Percentiles rank a stretch among this genome's conserved stretches.
These are phyloP conservation scores for Caretta caretta DNA, from an alignment of 2,113 vertebrate species.

Conservation along the genomic window DNA sequence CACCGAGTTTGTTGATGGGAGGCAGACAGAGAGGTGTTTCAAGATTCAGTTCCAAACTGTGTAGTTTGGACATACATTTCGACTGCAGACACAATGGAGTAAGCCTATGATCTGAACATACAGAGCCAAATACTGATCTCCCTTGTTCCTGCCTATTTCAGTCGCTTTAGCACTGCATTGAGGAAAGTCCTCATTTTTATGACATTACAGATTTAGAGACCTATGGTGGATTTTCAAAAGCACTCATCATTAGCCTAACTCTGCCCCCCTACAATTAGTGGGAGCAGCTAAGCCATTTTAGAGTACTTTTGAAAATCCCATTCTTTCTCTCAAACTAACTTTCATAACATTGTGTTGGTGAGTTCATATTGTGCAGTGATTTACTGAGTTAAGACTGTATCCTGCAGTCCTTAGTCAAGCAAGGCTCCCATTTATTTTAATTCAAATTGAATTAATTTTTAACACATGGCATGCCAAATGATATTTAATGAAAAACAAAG, in stretches of 20 bases:
- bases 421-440: background rate
- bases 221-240: background rate
- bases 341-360: background rate
- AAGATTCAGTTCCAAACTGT: background rate
- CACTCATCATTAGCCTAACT: background rate
- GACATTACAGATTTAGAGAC: background rate
- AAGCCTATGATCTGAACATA: background rate
- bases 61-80: background rate
- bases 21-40: background rate
- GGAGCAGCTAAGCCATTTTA: background rate
- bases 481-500: background rate
- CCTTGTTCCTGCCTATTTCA: background rate
- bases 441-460: background rate
- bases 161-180: background rate
- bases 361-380: background rate
- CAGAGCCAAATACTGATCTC: background rate
- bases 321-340: background rate
- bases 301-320: background rate
- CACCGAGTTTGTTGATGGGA: background rate
- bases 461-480: background rate
- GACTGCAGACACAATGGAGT: background rate
- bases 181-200: background rate
- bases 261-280: background rate
- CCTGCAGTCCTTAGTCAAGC: background rate
- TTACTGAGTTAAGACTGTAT: background rate